A percentile compares a stretch with the other conserved stretches of the same genome.
phyloP scores from a whole-genome alignment of 2,797 vertebrate genomes.

The Cynopterus sphinx region DNA sequence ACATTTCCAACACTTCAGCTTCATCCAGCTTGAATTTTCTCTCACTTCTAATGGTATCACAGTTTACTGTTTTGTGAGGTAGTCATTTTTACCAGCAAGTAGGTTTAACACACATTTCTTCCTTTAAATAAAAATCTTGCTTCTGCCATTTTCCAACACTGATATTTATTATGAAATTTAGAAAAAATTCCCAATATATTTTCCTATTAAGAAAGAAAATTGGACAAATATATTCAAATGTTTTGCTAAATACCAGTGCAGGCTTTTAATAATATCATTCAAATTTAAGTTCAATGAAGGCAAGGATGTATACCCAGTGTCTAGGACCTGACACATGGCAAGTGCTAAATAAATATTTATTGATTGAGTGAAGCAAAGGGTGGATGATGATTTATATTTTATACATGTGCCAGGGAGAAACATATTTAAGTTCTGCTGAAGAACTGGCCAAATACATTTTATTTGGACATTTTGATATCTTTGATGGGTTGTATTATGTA shows the following conservation, averaged over 20 bases:
- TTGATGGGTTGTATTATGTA: neutral
- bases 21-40: neutral
- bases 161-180: neutral
- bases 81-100: neutral
- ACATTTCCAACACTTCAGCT: neutral
- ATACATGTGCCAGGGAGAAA: neutral
- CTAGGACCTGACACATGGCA: neutral
- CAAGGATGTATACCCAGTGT: neutral
- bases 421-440: neutral
- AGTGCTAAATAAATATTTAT: neutral
- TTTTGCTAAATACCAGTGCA: slow-evolving; percentile 1
- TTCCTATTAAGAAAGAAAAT: neutral
- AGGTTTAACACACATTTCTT: neutral
- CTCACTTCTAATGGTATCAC: neutral
- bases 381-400: neutral
- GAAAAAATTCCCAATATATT: neutral
- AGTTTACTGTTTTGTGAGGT: neutral
- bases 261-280: neutral
- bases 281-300: neutral
- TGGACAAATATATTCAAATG: neutral
- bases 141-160: neutral
- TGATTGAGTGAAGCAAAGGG: neutral
- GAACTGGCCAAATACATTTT: slow-evolving; percentile 3
- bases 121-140: neutral
- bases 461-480: slow-evolving; percentile 17